Percentiles rank a stretch among this genome's conserved stretches.
Conservation (phyloP, 2,113 vertebrate genomes). For the Chinchilla lanigera region DNA sequence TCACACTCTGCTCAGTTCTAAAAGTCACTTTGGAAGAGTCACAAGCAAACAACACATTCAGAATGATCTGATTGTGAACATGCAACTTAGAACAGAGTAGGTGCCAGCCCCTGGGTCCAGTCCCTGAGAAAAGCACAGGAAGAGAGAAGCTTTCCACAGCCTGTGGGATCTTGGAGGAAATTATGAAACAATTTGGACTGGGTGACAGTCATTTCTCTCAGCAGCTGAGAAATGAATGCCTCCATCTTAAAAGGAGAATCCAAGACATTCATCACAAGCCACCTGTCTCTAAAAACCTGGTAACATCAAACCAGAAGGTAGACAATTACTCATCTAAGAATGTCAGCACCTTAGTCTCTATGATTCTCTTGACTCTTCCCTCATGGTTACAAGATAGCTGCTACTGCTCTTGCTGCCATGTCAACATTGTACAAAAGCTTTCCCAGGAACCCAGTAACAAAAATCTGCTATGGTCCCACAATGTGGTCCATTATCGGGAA, state of each 20-base stretch:
- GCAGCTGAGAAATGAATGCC: not conserved
- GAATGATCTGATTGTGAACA: not conserved
- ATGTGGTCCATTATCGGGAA: not conserved
- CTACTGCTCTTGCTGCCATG: not conserved
- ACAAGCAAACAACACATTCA: not conserved
- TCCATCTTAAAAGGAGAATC: not conserved
- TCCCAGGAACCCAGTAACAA: not conserved
- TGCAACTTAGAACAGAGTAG: not conserved
- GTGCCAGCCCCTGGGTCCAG: not conserved
- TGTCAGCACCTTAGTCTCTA: not conserved
- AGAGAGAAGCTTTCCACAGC: not conserved
- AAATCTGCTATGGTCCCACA: not conserved
- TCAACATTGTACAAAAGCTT: constrained; percentile 10
- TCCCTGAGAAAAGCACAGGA: not conserved
- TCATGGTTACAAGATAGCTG: constrained; percentile 1
- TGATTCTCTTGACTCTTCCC: not conserved
- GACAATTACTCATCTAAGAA: not conserved
- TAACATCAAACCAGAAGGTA: not conserved
- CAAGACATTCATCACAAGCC: not conserved
- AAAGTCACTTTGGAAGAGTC: constrained; percentile 33
- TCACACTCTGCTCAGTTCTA: constrained; percentile 6
- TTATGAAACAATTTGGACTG: constrained; percentile 14
- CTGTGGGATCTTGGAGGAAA: constrained; percentile 23
- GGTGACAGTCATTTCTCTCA: not conserved
- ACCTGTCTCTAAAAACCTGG: not conserved